Evolutionary conservation across 2,888 invertebrate genomes (phyloP).

Genomic region (Graphium colonna): DNA sequence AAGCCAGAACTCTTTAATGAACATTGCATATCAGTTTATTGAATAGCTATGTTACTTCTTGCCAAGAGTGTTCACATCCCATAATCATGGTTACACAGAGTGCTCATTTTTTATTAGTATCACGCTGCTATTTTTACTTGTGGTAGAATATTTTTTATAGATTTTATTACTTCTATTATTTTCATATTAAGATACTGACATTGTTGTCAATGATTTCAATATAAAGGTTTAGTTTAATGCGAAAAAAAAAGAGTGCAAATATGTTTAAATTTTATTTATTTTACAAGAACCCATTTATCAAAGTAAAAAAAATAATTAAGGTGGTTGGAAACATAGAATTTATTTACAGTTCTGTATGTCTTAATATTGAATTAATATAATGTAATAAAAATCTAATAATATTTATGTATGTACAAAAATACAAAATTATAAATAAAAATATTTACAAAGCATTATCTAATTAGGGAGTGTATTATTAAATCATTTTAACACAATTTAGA

Average conservation of each 20-base stretch:
- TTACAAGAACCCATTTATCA: slow-evolving; percentile 28
- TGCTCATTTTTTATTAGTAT: too few relatives aligned
- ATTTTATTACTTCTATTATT: too few relatives aligned
- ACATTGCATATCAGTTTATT: too few relatives aligned
- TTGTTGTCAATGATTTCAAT: too few relatives aligned
- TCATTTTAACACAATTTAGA: background rate
- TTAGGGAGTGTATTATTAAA: slow-evolving; percentile 7
- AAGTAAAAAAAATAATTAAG: slow-evolving; percentile 10
- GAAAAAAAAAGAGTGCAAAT: slow-evolving; percentile 2
- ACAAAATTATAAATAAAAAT: slow-evolving; percentile 53
- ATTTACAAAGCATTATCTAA: slow-evolving; percentile 61
- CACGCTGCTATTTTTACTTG: too few relatives aligned
- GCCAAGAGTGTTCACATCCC: too few relatives aligned
- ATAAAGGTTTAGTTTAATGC: background rate
- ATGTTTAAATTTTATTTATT: slow-evolving; percentile 21
- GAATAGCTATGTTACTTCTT: too few relatives aligned
- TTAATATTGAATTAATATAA: slow-evolving; percentile 45
- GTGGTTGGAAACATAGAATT: slow-evolving; percentile 25
- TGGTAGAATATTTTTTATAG: too few relatives aligned
- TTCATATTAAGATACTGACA: too few relatives aligned
- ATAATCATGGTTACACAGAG: too few relatives aligned
- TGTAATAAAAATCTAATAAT: slow-evolving; percentile 43
- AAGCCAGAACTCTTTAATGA: too few relatives aligned
- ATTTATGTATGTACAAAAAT: slow-evolving; percentile 55
- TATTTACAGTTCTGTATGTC: slow-evolving; percentile 51